Percentiles rank a stretch among this genome's conserved stretches.
These are phyloP conservation scores for Crypturellus undulatus DNA, from an alignment of 2,113 vertebrate genomes.

Conservation along the genomic window DNA sequence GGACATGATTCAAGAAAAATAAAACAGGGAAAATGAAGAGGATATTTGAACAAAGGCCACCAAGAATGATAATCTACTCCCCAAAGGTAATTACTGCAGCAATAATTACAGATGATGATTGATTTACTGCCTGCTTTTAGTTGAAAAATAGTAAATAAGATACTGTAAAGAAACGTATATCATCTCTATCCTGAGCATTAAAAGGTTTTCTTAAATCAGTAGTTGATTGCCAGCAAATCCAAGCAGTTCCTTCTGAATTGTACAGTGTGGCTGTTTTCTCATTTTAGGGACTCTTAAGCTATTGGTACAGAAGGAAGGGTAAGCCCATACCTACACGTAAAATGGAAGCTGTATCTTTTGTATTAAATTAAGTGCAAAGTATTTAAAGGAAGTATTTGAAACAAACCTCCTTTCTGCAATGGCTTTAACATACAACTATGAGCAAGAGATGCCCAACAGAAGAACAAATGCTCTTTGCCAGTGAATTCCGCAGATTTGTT, in stretches of 20 bases:
- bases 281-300: constrained; percentile 34
- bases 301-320: neutral
- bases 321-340: constrained; percentile 59
- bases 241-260: constrained; percentile 51
- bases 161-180: constrained; percentile 49
- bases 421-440: neutral
- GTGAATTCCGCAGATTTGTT: neutral
- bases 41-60: constrained; percentile 55
- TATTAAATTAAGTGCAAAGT: constrained; percentile 57
- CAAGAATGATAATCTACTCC: constrained; percentile 52
- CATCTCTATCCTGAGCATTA: constrained; percentile 30
- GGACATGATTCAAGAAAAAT: constrained; percentile 48
- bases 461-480: constrained; percentile 18
- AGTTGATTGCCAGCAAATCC: constrained; percentile 55
- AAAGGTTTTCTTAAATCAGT: constrained; percentile 54
- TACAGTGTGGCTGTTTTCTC: constrained; percentile 7
- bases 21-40: constrained; percentile 32
- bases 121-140: constrained; percentile 64
- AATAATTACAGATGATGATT: constrained; percentile 66
- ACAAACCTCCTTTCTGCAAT: constrained; percentile 18
- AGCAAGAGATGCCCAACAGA: neutral
- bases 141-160: constrained; percentile 61
- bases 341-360: constrained; percentile 69
- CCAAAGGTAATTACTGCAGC: constrained; percentile 55
- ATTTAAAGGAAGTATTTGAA: constrained; percentile 46